Base-by-base conservation (phyloP, 2,888 invertebrate genomes). In the Dendrolimus houi region DNA sequence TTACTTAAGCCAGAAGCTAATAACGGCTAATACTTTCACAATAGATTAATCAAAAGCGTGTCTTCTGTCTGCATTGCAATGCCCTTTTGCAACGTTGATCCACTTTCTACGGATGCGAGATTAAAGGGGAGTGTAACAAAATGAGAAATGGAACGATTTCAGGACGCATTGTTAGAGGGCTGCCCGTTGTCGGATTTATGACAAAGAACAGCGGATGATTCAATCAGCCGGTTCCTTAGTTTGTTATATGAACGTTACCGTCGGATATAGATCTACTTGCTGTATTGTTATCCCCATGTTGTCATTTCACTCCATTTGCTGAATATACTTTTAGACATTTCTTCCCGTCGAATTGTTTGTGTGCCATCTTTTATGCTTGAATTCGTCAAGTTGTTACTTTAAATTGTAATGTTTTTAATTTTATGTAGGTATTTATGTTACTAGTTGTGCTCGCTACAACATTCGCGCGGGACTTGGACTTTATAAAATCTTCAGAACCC, bases 81-180 rank as follows among this genome's bases (percentile, higher is more conserved):
- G 87, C 82, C 85, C 85, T 85, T 86, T 89, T 85, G 85, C 86
- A 86, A 79, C 81, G 81, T 78, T 88, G 86, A 89, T 89, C 87
- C 85, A 89, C 87, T 89, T 90, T 83, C 81, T 88, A 87, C 85
- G 88, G 87, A 84, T 86, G 85, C 87, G 83, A 88, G 89, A 89
- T 89, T 90, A 89, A 88, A 89, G 87, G 86, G 87, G 87, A 85
- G 82, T 80, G 84, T 87, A 89, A 85, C 89, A 90, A 90, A 90
- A 89, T 88, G 89, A 88, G 89, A 88, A 89, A 89, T 89, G 87
- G 81, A 89, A 87, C 89, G 87, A 89, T 89, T 89, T 88, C 86
- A 85, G 86, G 80, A 83, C 85, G 87, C 83, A 90, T 89, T 90
- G 89, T 90, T 84, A 83, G 86, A 79, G 74, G 81, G 80, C 83